A percentile compares a stretch with the other conserved stretches of the same genome.
Conservation (phyloP, 2,888 invertebrate species). For the Apamea sordens region DNA sequence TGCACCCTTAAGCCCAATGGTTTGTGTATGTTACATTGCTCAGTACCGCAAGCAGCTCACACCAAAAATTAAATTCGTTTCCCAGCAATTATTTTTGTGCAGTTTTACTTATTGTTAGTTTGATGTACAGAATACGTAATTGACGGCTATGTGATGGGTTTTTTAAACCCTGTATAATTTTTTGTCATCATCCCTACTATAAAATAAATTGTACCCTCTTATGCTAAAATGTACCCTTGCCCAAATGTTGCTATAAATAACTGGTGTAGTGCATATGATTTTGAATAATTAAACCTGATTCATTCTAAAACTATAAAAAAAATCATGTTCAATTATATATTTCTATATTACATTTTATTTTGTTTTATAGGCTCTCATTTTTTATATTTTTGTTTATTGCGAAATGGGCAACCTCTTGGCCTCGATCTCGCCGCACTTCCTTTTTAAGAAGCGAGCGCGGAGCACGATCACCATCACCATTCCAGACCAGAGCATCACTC, state of each 20-base stretch:
- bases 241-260: background rate
- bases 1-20: too few relatives aligned
- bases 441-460: background rate
- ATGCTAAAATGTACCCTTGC: conserved; percentile 1
- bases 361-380: background rate
- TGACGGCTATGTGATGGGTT: too few relatives aligned
- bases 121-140: too few relatives aligned
- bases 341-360: background rate
- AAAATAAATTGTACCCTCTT: conserved; percentile 1
- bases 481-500: background rate
- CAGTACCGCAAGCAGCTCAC: too few relatives aligned
- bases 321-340: background rate
- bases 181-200: background rate
- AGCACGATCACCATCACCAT: background rate
- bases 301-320: background rate
- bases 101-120: too few relatives aligned
- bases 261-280: background rate
- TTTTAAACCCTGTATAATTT: too few relatives aligned
- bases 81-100: too few relatives aligned
- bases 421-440: background rate
- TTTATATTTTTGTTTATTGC: too few relatives aligned
- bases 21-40: too few relatives aligned
- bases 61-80: too few relatives aligned
- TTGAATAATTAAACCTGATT: background rate
- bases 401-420: too few relatives aligned